Conservation (phyloP, 2,113 vertebrate species). For the Parus major region DNA sequence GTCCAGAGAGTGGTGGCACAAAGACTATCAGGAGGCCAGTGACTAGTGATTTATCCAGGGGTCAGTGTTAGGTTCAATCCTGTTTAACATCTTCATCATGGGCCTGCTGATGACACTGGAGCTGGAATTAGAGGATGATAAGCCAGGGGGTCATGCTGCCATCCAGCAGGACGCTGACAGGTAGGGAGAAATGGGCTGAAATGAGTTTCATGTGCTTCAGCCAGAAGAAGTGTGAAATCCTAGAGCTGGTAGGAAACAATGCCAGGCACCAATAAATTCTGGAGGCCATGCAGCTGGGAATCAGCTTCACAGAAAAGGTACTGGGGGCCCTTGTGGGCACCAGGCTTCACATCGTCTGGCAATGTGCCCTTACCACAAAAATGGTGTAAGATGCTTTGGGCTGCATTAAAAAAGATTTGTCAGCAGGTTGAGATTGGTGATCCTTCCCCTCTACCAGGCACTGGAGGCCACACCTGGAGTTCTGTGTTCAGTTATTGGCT, state of each 20-base stretch:
- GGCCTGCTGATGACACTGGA: not conserved
- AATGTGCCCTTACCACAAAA: not conserved
- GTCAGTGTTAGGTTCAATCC: not conserved
- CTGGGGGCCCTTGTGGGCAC: not conserved
- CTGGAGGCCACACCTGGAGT: not conserved
- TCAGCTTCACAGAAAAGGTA: not conserved
- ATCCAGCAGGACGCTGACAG: accelerated
- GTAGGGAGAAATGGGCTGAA: not conserved
- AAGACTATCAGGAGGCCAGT: not conserved
- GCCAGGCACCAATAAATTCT: not conserved
- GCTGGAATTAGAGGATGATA: not conserved
- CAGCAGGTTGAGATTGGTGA: not conserved
- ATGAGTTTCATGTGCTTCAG: not conserved
- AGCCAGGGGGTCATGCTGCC: not conserved
- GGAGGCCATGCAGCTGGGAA: not conserved
- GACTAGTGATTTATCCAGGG: not conserved
- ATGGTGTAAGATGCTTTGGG: not conserved
- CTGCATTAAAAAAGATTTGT: not conserved
- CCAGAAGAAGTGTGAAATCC: not conserved
- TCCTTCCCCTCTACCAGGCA: not conserved
- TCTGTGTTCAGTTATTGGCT: not conserved
- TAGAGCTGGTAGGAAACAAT: not conserved
- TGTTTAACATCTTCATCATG: not conserved
- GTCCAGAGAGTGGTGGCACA: not conserved
- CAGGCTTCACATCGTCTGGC: not conserved